Conservation (phyloP, 1,140 invertebrate genomes). For the Drosophila nebulosa region DNA sequence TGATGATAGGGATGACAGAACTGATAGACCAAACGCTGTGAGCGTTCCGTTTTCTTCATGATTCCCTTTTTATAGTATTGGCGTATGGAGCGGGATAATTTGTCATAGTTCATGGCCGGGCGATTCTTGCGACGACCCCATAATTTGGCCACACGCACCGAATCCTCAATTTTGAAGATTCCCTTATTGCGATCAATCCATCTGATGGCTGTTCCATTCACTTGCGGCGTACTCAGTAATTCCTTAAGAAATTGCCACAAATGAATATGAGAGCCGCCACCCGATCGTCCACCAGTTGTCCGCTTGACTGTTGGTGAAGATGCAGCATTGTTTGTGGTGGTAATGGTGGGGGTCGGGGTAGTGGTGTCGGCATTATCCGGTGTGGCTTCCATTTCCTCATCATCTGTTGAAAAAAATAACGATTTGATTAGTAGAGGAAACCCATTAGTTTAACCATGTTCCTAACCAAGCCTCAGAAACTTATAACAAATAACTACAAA, state of each 20-base stretch:
- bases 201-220: slow-evolving; percentile 95
- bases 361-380: slow-evolving; percentile 4
- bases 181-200: slow-evolving; percentile 97
- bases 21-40: slow-evolving; percentile 98
- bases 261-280: slow-evolving; percentile 94
- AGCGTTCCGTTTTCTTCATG: slow-evolving; percentile 99
- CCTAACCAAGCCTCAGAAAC: no score
- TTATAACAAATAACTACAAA: no score
- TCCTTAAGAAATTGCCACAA: slow-evolving; percentile 99
- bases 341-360: background rate
- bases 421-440: background rate
- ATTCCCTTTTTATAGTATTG: slow-evolving; percentile 99
- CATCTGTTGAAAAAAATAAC: slow-evolving; percentile 82
- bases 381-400: slow-evolving; percentile 82
- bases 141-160: slow-evolving; percentile 94
- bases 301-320: slow-evolving; percentile 50
- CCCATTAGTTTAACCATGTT: no score
- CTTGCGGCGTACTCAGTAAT: slow-evolving; percentile 91
- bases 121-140: slow-evolving; percentile 99
- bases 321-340: slow-evolving; percentile 5
- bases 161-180: slow-evolving; percentile 99
- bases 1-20: slow-evolving; percentile 97
- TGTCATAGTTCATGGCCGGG: slow-evolving; percentile 99
- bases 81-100: slow-evolving; percentile 97
- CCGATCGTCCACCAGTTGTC: slow-evolving; percentile 80